Percentiles rank a stretch among this genome's conserved stretches.
phyloP scores from a whole-genome alignment of 2,113 vertebrate genomes.

The Psilopsiagon aymara region DNA sequence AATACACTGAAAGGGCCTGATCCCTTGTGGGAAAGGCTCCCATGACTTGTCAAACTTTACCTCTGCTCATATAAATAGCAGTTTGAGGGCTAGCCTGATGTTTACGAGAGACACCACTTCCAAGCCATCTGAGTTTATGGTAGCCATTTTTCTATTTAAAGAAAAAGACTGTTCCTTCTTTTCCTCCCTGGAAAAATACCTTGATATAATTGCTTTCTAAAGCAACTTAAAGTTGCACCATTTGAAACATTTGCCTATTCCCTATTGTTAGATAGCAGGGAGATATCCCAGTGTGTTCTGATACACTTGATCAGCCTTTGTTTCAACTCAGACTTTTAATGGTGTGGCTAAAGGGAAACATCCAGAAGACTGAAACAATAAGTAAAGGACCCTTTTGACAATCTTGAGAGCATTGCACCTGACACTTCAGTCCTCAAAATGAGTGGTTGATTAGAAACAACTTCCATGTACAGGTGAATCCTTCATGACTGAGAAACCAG shows the following conservation, averaged over 20 bases:
- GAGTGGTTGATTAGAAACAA: neutral
- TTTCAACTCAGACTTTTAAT: neutral
- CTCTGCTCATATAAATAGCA: neutral
- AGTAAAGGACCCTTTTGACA: neutral
- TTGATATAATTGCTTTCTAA: neutral
- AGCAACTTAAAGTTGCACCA: neutral
- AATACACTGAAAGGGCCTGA: neutral
- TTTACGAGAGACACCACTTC: neutral
- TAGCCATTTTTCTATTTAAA: neutral
- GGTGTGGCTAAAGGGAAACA: neutral
- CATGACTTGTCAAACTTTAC: neutral
- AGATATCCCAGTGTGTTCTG: neutral
- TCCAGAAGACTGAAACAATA: neutral
- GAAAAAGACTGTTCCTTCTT: neutral
- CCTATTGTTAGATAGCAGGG: neutral
- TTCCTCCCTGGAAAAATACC: neutral
- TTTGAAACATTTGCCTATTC: neutral
- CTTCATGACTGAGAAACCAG: neutral
- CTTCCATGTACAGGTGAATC: constrained; percentile 25
- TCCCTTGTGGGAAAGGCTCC: neutral
- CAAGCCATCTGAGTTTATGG: neutral
- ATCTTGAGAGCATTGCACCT: neutral
- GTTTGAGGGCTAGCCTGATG: neutral
- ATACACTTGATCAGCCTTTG: neutral
- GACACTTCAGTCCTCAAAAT: neutral